Conservation (phyloP, 2,888 invertebrate species). For the Lithophane ornitopus region DNA sequence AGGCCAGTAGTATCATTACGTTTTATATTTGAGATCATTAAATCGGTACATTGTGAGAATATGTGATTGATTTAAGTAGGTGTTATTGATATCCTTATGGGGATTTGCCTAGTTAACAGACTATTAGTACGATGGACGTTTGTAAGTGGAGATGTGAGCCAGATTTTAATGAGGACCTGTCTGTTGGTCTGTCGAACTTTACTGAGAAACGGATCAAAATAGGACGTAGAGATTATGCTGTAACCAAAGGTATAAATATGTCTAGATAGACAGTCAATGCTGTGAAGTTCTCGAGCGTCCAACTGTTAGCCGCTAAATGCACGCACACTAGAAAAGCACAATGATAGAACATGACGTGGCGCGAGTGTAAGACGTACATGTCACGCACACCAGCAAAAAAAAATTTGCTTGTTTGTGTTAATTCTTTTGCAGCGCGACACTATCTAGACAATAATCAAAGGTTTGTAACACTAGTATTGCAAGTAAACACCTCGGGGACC, state of each 20-base stretch:
- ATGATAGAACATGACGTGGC: too few species aligned
- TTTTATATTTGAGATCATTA: constrained; percentile 87
- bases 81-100: constrained; percentile 68
- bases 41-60: constrained; percentile 76
- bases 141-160: constrained; percentile 43
- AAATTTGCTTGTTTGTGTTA: too few species aligned
- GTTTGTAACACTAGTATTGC: neutral
- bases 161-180: constrained; percentile 47
- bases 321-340: too few species aligned
- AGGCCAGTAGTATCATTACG: constrained; percentile 85
- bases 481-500: neutral
- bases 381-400: too few species aligned
- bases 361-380: too few species aligned
- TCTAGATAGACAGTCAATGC: too few species aligned
- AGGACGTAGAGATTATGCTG: neutral
- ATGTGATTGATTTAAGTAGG: constrained; percentile 81
- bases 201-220: constrained; percentile 25
- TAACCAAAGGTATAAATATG: neutral
- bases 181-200: neutral
- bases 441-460: too few species aligned
- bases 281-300: too few species aligned
- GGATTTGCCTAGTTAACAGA: constrained; percentile 48
- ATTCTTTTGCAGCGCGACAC: too few species aligned
- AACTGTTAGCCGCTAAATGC: too few species aligned
- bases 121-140: constrained; percentile 33